These are phyloP conservation scores for Barypeithes pellucidus DNA, from an alignment of 2,888 invertebrate genomes.

Conservation along the genomic window DNA sequence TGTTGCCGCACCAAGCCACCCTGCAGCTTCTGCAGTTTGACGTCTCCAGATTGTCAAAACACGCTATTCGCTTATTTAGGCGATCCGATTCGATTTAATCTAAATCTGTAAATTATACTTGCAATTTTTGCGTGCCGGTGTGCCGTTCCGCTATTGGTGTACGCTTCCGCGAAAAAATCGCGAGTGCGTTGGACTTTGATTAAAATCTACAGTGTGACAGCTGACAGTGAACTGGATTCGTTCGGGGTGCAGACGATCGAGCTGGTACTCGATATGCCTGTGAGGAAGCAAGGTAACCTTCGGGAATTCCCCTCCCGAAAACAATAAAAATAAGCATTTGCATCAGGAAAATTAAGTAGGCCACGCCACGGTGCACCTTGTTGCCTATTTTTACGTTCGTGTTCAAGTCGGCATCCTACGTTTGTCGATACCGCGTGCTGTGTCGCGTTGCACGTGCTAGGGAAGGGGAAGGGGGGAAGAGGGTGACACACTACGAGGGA, in stretches of 20 bases:
- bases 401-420: slow-evolving; percentile 24
- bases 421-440: slow-evolving; percentile 46
- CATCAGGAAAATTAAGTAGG: slow-evolving; percentile 4
- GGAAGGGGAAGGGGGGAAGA: slow-evolving; percentile 34
- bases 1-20: slow-evolving; percentile 51
- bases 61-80: slow-evolving; percentile 43
- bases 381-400: slow-evolving; percentile 32
- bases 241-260: slow-evolving; percentile 48
- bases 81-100: slow-evolving; percentile 32
- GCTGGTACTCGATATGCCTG: slow-evolving; percentile 52
- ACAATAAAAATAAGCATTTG: background rate
- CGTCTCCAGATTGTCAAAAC: slow-evolving; percentile 40
- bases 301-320: background rate
- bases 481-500: slow-evolving; percentile 19
- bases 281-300: slow-evolving; percentile 52
- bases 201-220: slow-evolving; percentile 21
- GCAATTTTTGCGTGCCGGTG: background rate
- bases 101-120: background rate
- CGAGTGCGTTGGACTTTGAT: slow-evolving; percentile 16
- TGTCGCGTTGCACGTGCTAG: slow-evolving; percentile 43
- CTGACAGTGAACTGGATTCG: slow-evolving; percentile 49
- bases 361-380: slow-evolving; percentile 15
- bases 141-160: background rate
- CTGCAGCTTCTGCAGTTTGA: slow-evolving; percentile 48
- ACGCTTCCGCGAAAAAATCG: slow-evolving; percentile 16